phyloP scores from a whole-genome alignment of 2,888 invertebrate species.

The Pyralis farinalis region DNA sequence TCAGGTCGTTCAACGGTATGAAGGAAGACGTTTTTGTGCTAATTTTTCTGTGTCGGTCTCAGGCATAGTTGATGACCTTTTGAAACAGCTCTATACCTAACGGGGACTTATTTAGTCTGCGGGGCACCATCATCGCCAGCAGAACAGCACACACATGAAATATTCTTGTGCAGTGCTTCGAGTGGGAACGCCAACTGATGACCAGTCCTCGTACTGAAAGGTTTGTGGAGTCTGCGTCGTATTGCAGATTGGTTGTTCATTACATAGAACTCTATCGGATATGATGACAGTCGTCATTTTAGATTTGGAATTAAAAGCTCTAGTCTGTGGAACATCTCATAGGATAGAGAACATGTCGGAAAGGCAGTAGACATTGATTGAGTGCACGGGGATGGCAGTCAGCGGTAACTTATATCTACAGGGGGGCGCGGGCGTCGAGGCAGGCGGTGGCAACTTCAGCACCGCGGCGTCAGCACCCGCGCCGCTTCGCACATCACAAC shows the following conservation, averaged over 20 bases:
- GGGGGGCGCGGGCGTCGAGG: conserved; percentile 70
- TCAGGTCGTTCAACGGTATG: conserved; percentile 74
- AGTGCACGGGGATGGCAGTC: conserved; percentile 70
- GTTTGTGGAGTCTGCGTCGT: conserved; percentile 30
- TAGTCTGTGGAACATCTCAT: conserved; percentile 43
- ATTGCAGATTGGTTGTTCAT: conserved; percentile 12
- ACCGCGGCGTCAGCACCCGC: conserved; percentile 69
- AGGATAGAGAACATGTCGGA: conserved; percentile 49
- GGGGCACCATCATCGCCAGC: conserved; percentile 17
- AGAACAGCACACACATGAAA: conserved; percentile 33
- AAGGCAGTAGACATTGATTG: conserved; percentile 60
- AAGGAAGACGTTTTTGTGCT: conserved; percentile 81
- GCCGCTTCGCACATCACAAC: conserved; percentile 81
- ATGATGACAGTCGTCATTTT: conserved; percentile 32
- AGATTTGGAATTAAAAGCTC: conserved; percentile 42
- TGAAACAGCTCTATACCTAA: conserved; percentile 54
- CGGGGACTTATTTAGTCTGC: conserved; percentile 44
- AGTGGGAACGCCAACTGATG: conserved; percentile 36
- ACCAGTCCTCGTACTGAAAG: conserved; percentile 32
- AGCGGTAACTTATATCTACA: conserved; percentile 71
- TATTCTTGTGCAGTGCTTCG: conserved; percentile 32
- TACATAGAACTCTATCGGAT: conserved; percentile 23
- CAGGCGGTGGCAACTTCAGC: conserved; percentile 65
- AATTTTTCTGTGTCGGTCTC: conserved; percentile 52
- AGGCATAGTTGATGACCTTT: conserved; percentile 44